phyloP scores from a whole-genome alignment of 1,140 invertebrate species.

The Drosophila paulistorum region DNA sequence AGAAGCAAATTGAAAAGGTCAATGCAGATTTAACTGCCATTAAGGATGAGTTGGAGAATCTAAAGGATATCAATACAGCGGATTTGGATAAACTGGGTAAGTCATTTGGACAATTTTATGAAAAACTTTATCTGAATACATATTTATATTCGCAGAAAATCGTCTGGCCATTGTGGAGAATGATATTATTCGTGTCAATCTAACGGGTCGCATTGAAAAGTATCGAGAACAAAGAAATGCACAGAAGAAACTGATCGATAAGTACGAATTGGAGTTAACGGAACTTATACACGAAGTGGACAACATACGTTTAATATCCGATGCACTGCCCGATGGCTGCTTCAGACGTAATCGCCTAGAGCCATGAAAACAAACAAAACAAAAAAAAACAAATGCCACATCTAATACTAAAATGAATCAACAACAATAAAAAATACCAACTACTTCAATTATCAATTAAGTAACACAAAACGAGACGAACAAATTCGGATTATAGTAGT shows the following conservation, averaged over 20 bases:
- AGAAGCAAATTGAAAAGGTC: conserved; percentile 91
- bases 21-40: conserved; percentile 91
- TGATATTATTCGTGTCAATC: conserved; percentile 88
- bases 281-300: conserved; percentile 90
- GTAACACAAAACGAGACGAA: conserved; percentile 56
- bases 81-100: conserved; percentile 87
- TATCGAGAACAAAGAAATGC: conserved; percentile 89
- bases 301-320: conserved; percentile 93
- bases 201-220: conserved; percentile 89
- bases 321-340: conserved; percentile 92
- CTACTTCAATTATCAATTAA: conserved; percentile 77
- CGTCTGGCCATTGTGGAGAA: conserved; percentile 89
- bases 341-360: conserved; percentile 88
- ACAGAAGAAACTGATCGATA: conserved; percentile 91
- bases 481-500: conserved; percentile 61
- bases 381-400: conserved; percentile 18
- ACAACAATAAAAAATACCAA: conserved; percentile 48
- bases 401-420: conserved; percentile 41
- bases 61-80: conserved; percentile 89
- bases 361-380: conserved; percentile 74
- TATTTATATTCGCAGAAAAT: conserved; percentile 84
- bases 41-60: conserved; percentile 89
- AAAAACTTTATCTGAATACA: not conserved
- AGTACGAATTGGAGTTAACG: conserved; percentile 91
- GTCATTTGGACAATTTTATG: not conserved